Evolutionary conservation across 2,113 vertebrate genomes (phyloP).

Genomic region (Noctilio leporinus): DNA sequence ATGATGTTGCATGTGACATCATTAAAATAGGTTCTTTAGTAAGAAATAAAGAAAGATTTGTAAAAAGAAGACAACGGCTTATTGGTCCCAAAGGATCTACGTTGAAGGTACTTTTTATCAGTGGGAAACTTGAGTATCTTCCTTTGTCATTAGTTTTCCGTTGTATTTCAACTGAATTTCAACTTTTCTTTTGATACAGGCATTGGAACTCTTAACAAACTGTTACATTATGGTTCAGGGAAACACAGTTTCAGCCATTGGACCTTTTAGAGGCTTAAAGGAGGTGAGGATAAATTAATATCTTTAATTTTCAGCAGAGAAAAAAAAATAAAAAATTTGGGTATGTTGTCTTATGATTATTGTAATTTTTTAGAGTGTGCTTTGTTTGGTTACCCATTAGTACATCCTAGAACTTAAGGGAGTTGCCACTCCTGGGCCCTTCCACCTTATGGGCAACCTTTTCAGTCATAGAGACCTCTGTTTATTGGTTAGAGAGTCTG

Average conservation of each 20-base stretch:
- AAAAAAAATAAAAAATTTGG: too few species aligned
- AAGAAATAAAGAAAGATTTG: slow-evolving; percentile 93
- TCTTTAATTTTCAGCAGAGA: not conserved
- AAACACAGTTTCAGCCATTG: slow-evolving; percentile 95
- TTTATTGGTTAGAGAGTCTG: not conserved
- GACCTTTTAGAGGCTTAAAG: slow-evolving; percentile 90
- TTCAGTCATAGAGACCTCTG: not conserved
- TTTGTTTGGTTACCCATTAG: slow-evolving; percentile 15
- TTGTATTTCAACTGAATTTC: not conserved
- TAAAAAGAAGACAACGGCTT: slow-evolving; percentile 94
- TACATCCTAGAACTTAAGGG: not conserved
- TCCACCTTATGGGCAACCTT: not conserved
- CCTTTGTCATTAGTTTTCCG: not conserved
- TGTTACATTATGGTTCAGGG: slow-evolving; percentile 99
- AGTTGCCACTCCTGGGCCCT: not conserved
- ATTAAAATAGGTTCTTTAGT: slow-evolving; percentile 95
- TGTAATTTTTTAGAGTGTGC: not conserved
- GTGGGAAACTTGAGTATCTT: not conserved
- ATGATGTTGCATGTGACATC: slow-evolving; percentile 95
- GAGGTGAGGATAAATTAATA: slow-evolving; percentile 77
- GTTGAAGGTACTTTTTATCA: slow-evolving; percentile 85
- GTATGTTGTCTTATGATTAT: not conserved
- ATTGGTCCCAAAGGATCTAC: slow-evolving; percentile 98
- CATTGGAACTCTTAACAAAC: slow-evolving; percentile 92
- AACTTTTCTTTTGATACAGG: slow-evolving; percentile 75